A percentile compares a stretch with the other conserved stretches of the same genome.
Evolutionary conservation across 2,888 invertebrate species (phyloP).

Genomic region (Tetanocera ferruginea): DNA sequence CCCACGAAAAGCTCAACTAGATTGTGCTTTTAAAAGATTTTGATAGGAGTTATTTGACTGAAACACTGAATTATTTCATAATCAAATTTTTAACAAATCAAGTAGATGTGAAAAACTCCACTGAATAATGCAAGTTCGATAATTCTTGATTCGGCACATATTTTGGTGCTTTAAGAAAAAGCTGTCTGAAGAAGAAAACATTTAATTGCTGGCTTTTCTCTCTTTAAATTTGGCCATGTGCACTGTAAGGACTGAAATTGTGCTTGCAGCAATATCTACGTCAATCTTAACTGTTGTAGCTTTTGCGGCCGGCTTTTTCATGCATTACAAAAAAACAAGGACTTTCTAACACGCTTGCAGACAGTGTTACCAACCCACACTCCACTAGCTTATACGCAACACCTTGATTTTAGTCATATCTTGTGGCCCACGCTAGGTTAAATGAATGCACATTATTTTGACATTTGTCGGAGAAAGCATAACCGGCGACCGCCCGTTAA

Average conservation of each 20-base stretch:
- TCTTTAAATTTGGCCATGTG: neutral
- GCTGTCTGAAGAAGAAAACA: neutral
- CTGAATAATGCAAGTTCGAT: too few relatives aligned
- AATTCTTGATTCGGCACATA: too few relatives aligned
- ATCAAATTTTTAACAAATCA: too few relatives aligned
- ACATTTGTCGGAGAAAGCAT: too few relatives aligned
- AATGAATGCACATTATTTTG: neutral
- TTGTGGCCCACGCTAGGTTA: neutral
- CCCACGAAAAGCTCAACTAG: too few relatives aligned
- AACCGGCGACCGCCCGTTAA: too few relatives aligned
- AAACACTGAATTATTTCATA: too few relatives aligned
- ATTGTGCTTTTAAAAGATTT: too few relatives aligned
- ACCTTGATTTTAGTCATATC: neutral
- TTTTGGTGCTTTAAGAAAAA: too few relatives aligned
- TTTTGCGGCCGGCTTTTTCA: constrained; percentile 9
- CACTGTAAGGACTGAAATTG: neutral
- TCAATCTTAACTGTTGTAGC: neutral
- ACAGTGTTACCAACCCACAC: neutral
- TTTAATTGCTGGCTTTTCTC: too few relatives aligned
- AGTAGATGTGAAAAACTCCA: too few relatives aligned
- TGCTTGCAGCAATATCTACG: neutral
- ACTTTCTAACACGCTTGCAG: neutral
- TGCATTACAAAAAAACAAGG: neutral
- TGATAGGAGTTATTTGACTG: too few relatives aligned
- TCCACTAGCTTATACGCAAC: neutral